Evolutionary conservation across 2,797 vertebrate genomes (phyloP).

Genomic region (Rhadinocentrus ornatus): DNA sequence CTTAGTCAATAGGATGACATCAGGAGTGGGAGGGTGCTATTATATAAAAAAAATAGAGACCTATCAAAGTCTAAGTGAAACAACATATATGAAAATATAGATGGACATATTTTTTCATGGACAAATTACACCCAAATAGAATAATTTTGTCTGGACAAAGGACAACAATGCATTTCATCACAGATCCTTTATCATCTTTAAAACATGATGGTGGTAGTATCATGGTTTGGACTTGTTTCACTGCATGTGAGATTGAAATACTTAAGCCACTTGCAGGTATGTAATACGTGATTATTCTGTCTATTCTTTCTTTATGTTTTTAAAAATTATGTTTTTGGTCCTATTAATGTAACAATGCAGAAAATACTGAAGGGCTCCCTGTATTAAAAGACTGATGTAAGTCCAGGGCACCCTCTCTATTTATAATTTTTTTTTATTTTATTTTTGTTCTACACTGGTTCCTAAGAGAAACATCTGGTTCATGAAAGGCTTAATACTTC

Average conservation of each 20-base stretch:
- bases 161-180: background rate
- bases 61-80: background rate
- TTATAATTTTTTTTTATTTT: no score
- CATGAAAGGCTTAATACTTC: conserved; percentile 2
- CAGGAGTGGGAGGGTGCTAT: background rate
- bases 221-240: background rate
- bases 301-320: background rate
- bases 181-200: background rate
- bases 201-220: background rate
- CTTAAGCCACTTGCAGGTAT: background rate
- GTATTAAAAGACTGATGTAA: background rate
- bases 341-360: background rate
- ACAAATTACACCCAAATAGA: background rate
- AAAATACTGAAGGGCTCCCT: background rate
- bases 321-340: background rate
- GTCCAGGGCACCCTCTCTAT: background rate
- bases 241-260: background rate
- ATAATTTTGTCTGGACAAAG: background rate
- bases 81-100: background rate
- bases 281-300: background rate
- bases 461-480: background rate
- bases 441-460: background rate
- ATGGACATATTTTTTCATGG: background rate
- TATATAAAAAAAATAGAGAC: background rate
- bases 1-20: background rate